phyloP scores from a whole-genome alignment of 2,797 vertebrate genomes.

The Sciaenops ocellatus region DNA sequence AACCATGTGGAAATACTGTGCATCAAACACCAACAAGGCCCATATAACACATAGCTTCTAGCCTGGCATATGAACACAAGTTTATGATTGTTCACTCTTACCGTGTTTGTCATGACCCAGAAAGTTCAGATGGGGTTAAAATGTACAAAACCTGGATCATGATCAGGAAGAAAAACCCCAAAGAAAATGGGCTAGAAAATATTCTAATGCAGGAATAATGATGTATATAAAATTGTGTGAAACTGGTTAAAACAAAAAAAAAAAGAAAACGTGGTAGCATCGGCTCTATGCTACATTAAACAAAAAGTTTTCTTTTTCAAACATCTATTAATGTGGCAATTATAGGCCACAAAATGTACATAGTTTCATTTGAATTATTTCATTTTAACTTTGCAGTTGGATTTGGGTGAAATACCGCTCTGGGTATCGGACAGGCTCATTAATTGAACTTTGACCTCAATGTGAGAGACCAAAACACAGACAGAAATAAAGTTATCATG shows the following conservation, averaged over 20 bases:
- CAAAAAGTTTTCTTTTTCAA: constrained; percentile 1
- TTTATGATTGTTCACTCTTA: constrained; percentile 54
- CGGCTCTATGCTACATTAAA: background rate
- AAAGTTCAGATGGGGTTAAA: constrained; percentile 45
- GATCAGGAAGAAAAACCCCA: constrained; percentile 6
- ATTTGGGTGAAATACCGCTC: no score
- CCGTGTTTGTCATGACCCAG: constrained; percentile 42
- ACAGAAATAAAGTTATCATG: constrained; percentile 43
- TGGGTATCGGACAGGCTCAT: constrained; percentile 16
- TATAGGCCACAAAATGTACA: background rate
- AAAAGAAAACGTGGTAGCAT: background rate
- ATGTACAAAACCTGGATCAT: constrained; percentile 24
- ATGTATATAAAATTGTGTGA: background rate
- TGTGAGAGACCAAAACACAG: constrained; percentile 77
- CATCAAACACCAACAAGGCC: constrained; percentile 72
- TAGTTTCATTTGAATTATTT: constrained; percentile 23
- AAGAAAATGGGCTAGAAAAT: constrained; percentile 13
- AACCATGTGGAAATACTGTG: constrained; percentile 75
- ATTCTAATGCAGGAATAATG: constrained; percentile 11
- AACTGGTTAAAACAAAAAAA: background rate
- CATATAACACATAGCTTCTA: constrained; percentile 65
- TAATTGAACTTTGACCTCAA: constrained; percentile 71
- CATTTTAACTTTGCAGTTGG: background rate
- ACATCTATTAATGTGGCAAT: constrained; percentile 1
- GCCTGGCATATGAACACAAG: constrained; percentile 46